Evolutionary conservation across 2,888 invertebrate genomes (phyloP).

Genomic region (Pyrocoelia pectoralis): DNA sequence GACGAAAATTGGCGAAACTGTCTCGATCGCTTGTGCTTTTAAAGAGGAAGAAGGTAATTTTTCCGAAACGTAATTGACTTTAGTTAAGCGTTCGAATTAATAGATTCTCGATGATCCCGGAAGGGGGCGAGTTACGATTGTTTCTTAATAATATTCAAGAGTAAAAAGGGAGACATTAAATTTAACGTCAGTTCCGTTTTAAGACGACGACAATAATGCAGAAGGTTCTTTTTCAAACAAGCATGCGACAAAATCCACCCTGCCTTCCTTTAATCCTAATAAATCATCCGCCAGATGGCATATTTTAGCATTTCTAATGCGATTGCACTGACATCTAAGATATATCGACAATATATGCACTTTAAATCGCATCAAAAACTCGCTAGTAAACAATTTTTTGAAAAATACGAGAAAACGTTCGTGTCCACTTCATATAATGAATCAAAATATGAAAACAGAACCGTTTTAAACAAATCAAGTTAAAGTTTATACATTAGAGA

Average conservation of each 20-base stretch:
- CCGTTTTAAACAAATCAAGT: slow-evolving; percentile 49
- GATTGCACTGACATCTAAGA: slow-evolving; percentile 58
- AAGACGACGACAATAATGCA: slow-evolving; percentile 2
- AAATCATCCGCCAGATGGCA: slow-evolving; percentile 62
- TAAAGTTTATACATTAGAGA: slow-evolving; percentile 48
- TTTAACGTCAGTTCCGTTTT: not conserved
- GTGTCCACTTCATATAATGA: not conserved
- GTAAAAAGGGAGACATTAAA: not conserved
- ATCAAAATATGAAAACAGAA: slow-evolving; percentile 41
- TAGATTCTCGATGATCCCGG: slow-evolving; percentile 16
- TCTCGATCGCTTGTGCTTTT: not conserved
- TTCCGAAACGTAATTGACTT: slow-evolving; percentile 31
- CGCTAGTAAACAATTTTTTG: slow-evolving; percentile 5
- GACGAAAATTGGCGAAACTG: slow-evolving; percentile 22
- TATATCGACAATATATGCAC: slow-evolving; percentile 61
- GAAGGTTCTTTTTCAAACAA: slow-evolving; percentile 20
- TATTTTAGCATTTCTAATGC: slow-evolving; percentile 61
- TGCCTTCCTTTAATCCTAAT: slow-evolving; percentile 42
- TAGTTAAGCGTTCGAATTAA: slow-evolving; percentile 33
- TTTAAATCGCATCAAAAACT: slow-evolving; percentile 46
- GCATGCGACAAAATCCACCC: slow-evolving; percentile 30
- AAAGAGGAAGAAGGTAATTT: slow-evolving; percentile 16
- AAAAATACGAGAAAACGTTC: not conserved
- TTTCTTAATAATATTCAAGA: not conserved
- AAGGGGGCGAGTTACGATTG: not conserved